Evolutionary conservation across 1,140 invertebrate species (phyloP).

Genomic region (Caenorhabditis briggsae): DNA sequence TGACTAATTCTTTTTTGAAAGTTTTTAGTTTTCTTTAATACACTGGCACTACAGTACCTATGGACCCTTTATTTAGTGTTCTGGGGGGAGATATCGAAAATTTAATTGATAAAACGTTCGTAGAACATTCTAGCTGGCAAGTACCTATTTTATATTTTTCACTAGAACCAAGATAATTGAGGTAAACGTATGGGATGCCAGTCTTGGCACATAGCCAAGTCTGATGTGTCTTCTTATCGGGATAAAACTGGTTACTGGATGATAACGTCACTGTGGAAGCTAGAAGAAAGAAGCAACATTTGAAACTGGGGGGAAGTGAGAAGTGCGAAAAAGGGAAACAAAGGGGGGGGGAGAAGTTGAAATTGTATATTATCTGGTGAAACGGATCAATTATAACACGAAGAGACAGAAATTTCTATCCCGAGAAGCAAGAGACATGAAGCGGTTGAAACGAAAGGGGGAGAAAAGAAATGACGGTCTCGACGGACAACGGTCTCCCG

Average conservation of each 20-base stretch:
- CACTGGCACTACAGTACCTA: too few relatives aligned
- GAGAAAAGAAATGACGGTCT: conserved; percentile 30
- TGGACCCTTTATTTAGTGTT: too few relatives aligned
- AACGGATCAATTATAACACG: conserved; percentile 55
- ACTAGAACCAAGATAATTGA: too few relatives aligned
- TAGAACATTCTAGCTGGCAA: too few relatives aligned
- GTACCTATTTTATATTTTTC: too few relatives aligned
- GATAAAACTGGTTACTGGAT: background rate
- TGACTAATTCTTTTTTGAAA: background rate
- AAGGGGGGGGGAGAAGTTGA: conserved; percentile 5
- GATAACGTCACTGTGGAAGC: background rate
- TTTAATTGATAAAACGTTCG: too few relatives aligned
- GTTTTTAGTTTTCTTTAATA: too few relatives aligned
- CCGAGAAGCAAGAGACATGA: conserved; percentile 28
- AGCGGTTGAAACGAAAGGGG: background rate
- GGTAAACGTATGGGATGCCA: too few relatives aligned
- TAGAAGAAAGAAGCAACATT: background rate
- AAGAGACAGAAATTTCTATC: conserved; percentile 15
- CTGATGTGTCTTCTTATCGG: background rate
- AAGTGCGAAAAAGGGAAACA: conserved; percentile 33
- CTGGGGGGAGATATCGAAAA: too few relatives aligned
- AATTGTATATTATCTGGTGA: conserved; percentile 46
- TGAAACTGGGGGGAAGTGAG: background rate
- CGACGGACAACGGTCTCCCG: background rate
- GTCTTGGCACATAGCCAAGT: background rate